These are phyloP conservation scores for Leptothorax acervorum DNA, from an alignment of 2,888 invertebrate genomes.

Conservation along the genomic window DNA sequence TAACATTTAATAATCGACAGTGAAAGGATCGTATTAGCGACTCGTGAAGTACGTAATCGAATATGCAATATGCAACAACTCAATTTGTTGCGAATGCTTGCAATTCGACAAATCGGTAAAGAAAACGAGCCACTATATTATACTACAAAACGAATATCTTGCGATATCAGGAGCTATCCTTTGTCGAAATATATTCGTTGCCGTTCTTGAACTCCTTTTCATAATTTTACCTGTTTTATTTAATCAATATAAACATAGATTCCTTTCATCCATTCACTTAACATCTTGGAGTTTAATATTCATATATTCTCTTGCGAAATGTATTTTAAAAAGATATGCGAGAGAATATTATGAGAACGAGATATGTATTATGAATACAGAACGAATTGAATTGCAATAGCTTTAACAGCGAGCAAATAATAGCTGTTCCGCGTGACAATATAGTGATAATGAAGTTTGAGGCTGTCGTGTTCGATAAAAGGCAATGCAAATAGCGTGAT, in stretches of 20 bases:
- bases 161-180: background rate
- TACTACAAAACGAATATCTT: background rate
- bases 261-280: background rate
- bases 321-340: background rate
- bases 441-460: background rate
- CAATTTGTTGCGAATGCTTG: background rate
- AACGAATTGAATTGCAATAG: background rate
- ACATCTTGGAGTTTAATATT: background rate
- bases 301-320: background rate
- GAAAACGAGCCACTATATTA: background rate
- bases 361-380: background rate
- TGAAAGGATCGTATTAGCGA: conserved; percentile 44
- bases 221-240: conserved; percentile 17
- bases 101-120: background rate
- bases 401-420: conserved; percentile 1
- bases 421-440: background rate
- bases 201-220: background rate
- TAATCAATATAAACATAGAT: background rate
- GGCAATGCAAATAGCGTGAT: background rate
- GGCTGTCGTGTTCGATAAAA: background rate
- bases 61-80: conserved; percentile 29
- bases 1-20: conserved; percentile 34
- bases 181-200: background rate
- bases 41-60: conserved; percentile 18
- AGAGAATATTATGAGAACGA: background rate